phyloP scores from a whole-genome alignment of 30 jellyfish, hydroid and myxozoan species.

The Pseudorhiza aurosa region DNA sequence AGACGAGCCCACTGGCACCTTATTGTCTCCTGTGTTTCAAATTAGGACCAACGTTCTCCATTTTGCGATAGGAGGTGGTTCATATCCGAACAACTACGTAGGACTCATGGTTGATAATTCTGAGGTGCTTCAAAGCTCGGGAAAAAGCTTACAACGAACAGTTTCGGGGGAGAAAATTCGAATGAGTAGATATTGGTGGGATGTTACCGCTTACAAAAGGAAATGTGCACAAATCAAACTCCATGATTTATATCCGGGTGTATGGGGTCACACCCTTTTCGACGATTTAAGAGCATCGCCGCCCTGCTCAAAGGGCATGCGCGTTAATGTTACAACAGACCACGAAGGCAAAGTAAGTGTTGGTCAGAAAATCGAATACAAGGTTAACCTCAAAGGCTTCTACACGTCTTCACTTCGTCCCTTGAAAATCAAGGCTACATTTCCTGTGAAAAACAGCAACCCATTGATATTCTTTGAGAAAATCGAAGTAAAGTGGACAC shows the following conservation, averaged over 20 bases:
- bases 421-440: background rate
- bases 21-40: slow-evolving; percentile 43
- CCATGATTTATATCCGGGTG: slow-evolving; percentile 4
- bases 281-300: slow-evolving; percentile 46
- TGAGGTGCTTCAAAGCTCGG: slow-evolving; percentile 6
- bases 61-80: slow-evolving; percentile 55
- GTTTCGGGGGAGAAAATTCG: background rate
- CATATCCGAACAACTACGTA: slow-evolving; percentile 35
- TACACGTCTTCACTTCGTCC: slow-evolving; percentile 15
- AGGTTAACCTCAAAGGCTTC: slow-evolving; percentile 17
- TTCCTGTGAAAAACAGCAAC: slow-evolving; percentile 3
- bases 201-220: slow-evolving; percentile 11
- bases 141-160: background rate
- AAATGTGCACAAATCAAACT: slow-evolving; percentile 44
- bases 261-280: slow-evolving; percentile 32
- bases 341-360: background rate
- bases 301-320: slow-evolving; percentile 50
- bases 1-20: slow-evolving; percentile 49
- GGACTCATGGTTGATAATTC: slow-evolving; percentile 18
- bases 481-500: background rate
- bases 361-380: slow-evolving; percentile 4
- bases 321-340: background rate
- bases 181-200: slow-evolving; percentile 66
- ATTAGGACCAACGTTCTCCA: slow-evolving; percentile 28
- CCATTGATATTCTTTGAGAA: slow-evolving; percentile 5